These are phyloP conservation scores for Anoplius nigerrimus DNA, from an alignment of 2,888 invertebrate genomes.

Conservation along the genomic window DNA sequence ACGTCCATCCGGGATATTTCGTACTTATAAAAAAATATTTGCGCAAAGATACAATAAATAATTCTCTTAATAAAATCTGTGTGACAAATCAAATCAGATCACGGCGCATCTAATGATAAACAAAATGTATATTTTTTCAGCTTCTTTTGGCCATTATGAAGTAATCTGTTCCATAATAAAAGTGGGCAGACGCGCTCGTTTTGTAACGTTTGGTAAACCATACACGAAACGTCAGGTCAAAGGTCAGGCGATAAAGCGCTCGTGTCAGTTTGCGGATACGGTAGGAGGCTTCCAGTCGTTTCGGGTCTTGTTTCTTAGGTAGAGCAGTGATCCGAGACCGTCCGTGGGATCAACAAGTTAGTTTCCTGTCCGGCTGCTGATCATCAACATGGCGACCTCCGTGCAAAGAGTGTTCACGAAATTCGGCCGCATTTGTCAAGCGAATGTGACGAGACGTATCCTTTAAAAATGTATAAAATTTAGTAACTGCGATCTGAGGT, in stretches of 20 bases:
- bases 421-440: slow-evolving; percentile 35
- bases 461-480: slow-evolving; percentile 53
- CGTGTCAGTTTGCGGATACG: not conserved
- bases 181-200: too few species aligned
- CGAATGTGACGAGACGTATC: slow-evolving; percentile 61
- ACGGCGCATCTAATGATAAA: not conserved
- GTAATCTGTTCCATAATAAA: too few species aligned
- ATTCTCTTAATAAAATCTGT: too few species aligned
- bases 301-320: not conserved
- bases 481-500: too few species aligned
- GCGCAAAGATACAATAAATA: too few species aligned
- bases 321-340: slow-evolving; percentile 2
- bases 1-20: too few species aligned
- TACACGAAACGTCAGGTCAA: not conserved
- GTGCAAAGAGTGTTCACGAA: slow-evolving; percentile 45
- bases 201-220: too few species aligned
- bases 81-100: too few species aligned
- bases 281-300: not conserved
- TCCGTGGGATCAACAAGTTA: slow-evolving; percentile 28
- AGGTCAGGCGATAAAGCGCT: slow-evolving; percentile 14
- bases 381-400: slow-evolving; percentile 58
- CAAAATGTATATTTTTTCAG: too few species aligned
- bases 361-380: slow-evolving; percentile 31
- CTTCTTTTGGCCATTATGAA: too few species aligned
- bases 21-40: too few species aligned